Evolutionary conservation across 2,797 vertebrate genomes (phyloP).

Genomic region (Enteromius afrohamiltoni): DNA sequence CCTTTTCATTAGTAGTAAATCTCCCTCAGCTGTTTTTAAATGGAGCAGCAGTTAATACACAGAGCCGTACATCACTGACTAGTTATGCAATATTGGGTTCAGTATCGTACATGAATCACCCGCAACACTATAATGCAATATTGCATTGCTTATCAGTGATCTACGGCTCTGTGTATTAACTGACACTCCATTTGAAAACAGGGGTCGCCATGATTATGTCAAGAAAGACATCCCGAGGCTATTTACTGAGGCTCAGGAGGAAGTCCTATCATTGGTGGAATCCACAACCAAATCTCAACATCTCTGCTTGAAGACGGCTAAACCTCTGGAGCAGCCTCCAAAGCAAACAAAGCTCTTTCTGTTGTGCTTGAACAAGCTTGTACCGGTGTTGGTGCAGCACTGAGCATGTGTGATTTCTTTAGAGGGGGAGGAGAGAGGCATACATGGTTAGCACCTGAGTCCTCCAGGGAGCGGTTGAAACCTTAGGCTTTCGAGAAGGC

Average conservation of each 20-base stretch:
- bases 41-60: too few species aligned
- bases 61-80: too few species aligned
- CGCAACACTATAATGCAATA: too few species aligned
- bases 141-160: too few species aligned
- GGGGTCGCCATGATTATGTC: too few species aligned
- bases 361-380: background rate
- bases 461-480: background rate
- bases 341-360: background rate
- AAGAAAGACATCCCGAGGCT: too few species aligned
- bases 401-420: background rate
- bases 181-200: too few species aligned
- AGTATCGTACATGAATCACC: too few species aligned
- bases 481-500: background rate
- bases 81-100: too few species aligned
- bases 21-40: too few species aligned
- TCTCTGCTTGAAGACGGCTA: background rate
- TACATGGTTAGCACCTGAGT: background rate
- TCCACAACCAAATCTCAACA: background rate
- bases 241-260: background rate
- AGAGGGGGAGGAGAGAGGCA: conserved; percentile 1
- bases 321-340: background rate
- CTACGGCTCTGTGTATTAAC: too few species aligned
- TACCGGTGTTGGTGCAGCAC: background rate
- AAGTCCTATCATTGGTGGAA: background rate
- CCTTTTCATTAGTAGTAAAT: background rate